These are phyloP conservation scores for Dicaeum eximium DNA, from an alignment of 2,113 vertebrate species.

Conservation along the genomic window DNA sequence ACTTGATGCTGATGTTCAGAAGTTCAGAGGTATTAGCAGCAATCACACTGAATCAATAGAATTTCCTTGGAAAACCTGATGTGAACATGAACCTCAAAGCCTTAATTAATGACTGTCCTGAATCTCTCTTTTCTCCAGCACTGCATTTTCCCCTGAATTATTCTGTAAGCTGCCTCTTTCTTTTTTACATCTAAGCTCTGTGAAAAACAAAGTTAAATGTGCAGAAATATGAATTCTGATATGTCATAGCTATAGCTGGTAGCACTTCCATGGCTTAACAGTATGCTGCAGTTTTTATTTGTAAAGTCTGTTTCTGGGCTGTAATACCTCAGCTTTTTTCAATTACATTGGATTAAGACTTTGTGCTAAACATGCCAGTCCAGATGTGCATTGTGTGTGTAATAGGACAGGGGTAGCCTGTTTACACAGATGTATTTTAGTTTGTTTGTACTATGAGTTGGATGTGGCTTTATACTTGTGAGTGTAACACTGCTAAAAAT, in stretches of 20 bases:
- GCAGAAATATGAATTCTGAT: constrained; percentile 4
- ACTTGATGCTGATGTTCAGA: neutral
- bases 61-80: neutral
- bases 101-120: neutral
- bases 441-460: neutral
- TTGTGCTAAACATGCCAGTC: constrained; percentile 4
- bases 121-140: neutral
- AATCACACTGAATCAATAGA: neutral
- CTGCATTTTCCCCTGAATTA: neutral
- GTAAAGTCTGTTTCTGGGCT: neutral
- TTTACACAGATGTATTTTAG: constrained; percentile 18
- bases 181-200: neutral
- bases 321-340: constrained; percentile 9
- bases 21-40: neutral
- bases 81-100: neutral
- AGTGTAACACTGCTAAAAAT: neutral
- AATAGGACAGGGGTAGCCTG: neutral
- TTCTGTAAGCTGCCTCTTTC: neutral
- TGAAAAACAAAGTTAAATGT: neutral
- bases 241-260: constrained; percentile 21
- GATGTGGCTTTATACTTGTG: neutral
- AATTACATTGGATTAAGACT: neutral
- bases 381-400: constrained; percentile 23
- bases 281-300: constrained; percentile 9
- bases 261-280: constrained; percentile 18